A percentile compares a stretch with the other conserved stretches of the same genome.
These are phyloP conservation scores for Halcyon chelicuti DNA, from an alignment of 2,797 vertebrate species.

Conservation along the genomic window DNA sequence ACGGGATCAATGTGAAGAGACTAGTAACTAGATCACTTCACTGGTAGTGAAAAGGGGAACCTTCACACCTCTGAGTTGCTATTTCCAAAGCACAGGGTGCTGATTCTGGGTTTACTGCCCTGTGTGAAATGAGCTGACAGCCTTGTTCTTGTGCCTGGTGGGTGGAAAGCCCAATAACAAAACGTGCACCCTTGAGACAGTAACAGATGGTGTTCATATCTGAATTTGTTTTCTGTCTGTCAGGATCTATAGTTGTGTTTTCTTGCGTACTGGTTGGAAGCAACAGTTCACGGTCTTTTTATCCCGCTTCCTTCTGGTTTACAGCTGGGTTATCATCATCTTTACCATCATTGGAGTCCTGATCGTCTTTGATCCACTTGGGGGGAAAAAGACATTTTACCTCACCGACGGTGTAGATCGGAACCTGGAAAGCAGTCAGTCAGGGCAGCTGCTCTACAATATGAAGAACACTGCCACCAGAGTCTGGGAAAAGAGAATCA, in stretches of 20 bases:
- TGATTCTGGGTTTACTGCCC: neutral
- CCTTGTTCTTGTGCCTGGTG: neutral
- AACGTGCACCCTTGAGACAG: neutral
- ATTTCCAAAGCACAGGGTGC: neutral
- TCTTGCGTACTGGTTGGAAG: neutral
- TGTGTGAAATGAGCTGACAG: neutral
- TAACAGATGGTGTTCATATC: neutral
- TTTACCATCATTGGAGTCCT: slow-evolving; percentile 86
- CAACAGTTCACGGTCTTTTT: neutral
- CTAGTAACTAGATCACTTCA: neutral
- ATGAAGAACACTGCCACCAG: slow-evolving; percentile 88
- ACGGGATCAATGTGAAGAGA: neutral
- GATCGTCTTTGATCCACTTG: slow-evolving; percentile 93
- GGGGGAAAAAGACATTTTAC: slow-evolving; percentile 75
- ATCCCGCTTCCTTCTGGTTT: neutral
- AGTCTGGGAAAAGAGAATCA: slow-evolving; percentile 92
- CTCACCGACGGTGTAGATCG: slow-evolving; percentile 58
- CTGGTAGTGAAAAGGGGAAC: neutral
- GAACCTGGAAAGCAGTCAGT: slow-evolving; percentile 87
- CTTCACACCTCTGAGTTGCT: neutral
- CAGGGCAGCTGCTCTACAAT: slow-evolving; percentile 86
- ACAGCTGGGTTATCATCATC: slow-evolving; percentile 94
- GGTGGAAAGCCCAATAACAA: neutral
- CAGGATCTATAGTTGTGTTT: neutral
- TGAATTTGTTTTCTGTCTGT: neutral